Evolutionary conservation across 2,113 vertebrate genomes (phyloP).

Genomic region (Nerophis lumbriciformis): DNA sequence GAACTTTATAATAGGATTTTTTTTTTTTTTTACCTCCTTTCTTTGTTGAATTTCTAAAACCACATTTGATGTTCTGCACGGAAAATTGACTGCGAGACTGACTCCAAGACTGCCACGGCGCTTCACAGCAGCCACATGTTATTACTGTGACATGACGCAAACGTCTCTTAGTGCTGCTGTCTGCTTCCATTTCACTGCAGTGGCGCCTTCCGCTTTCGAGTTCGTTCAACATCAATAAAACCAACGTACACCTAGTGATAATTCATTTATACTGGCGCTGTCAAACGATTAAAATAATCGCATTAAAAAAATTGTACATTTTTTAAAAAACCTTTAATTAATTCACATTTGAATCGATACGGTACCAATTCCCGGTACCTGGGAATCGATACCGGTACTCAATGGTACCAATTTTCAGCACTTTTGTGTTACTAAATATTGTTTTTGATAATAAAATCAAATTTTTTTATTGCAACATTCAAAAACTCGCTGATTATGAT

Average conservation of each 20-base stretch:
- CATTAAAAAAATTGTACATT: too few relatives aligned
- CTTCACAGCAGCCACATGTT: slow-evolving; percentile 38
- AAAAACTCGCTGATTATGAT: too few relatives aligned
- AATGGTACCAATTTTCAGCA: too few relatives aligned
- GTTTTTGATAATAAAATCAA: too few relatives aligned
- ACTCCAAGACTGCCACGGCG: slow-evolving; percentile 15
- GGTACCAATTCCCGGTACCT: too few relatives aligned
- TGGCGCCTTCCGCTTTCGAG: neutral
- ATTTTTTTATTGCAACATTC: too few relatives aligned
- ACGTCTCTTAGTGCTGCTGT: slow-evolving; percentile 25
- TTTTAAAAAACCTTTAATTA: too few relatives aligned
- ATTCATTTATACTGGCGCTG: too few relatives aligned
- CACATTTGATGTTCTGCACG: slow-evolving; percentile 20
- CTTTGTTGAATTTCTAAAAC: slow-evolving; percentile 11
- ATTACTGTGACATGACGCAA: slow-evolving; percentile 51
- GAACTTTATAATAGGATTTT: neutral
- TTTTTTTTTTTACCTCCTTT: neutral
- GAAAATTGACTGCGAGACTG: slow-evolving; percentile 16
- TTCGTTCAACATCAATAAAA: neutral
- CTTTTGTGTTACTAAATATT: too few relatives aligned
- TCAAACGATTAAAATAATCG: too few relatives aligned
- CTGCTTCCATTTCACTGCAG: slow-evolving; percentile 17
- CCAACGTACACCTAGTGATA: neutral
- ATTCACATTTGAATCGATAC: too few relatives aligned
- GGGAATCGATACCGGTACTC: too few relatives aligned